Base-by-base conservation (phyloP, 2,113 vertebrate species). In the Trachemys scripta region DNA sequence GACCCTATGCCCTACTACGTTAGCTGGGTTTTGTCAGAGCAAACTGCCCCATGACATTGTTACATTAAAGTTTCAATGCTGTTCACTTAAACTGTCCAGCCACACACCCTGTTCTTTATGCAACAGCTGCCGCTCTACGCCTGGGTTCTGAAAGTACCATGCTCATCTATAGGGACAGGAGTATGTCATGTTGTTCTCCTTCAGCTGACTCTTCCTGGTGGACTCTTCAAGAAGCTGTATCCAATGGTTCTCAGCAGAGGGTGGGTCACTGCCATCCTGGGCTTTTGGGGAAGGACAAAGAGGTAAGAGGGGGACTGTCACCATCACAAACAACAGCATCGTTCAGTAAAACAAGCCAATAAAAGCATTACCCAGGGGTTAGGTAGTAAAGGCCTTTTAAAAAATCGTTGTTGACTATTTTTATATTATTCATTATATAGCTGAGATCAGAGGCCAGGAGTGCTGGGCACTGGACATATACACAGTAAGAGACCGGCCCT, bases 401-500 rank as follows among this genome's bases (percentile, higher is more conserved):
- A 59, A 62, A 65, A 65, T 76, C 80, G 8, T 7, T 20, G n/a
- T 69, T 45, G 8, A 3, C 50, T 5, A 0, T 47, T 90, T 0
- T n/a, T 69, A 69, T 69, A 0, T 72, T 9, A 6, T 51, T 47
- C 19, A 5, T 24, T 35, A 25, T 69, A 1, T 38, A 1, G 11
- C 29, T 86, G 88, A 50, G 84, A 59, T 38, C 62, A 59, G 80
- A 91, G 50, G 50, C 82, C 80, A 51, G 1, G 5, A 5, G 45
- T 87, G 80, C 24, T 1, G 0, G 1, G 10, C 20, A 29, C 20
- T 38, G 47, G 82, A 29, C 14, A 69, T 0, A 0, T 10, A 62
- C 45, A 42, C 11, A 13, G 6, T 49, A 45, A 79, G 72, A 91
- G 25, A 49, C 29, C 50, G 25, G 20, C 50, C 86, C 69, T 22